Base-by-base conservation (phyloP, 1,140 invertebrate genomes). In the Aphelenchoides fujianensis region DNA sequence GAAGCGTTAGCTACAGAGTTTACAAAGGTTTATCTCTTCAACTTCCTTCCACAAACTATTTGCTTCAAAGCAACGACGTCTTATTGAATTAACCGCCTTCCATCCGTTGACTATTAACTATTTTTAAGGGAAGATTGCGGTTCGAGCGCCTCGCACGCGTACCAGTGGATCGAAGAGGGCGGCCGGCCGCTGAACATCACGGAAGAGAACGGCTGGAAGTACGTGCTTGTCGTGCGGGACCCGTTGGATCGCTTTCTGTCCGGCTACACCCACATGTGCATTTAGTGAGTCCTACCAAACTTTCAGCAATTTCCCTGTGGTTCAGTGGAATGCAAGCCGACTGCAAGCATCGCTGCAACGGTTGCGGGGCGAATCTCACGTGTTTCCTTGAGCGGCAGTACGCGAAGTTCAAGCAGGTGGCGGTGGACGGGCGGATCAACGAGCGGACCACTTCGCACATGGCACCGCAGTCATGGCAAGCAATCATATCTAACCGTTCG, bases 191-290 rank as follows among this genome's bases (percentile, higher is more conserved):
- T 27, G 5, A 59, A 59, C 5, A 7, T 5, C 55, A 7, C 55
- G 34, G 23, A 16, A 27, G 55, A 59, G 34, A 59, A 59, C 55
- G 5, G 5, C 7, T 59, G 55, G 55, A 32, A 59, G 19, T 59
- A 59, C 55, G 55, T 5, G 5, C 55, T 19, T 23, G 55, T 59
- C 23, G 19, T 59, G 28, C 55, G 55, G 12, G 55, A 59, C 34
- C 55, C 55, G 34, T 16, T 59, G 12, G 55, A 59, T 7, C 5
- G 55, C 5, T 59, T 59, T 19, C 7, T 59, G 5, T 59, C 55
- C 19, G 55, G 55, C 23, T 59, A 7, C 55, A 59, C 55, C 28
- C 55, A 59, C 34, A 5, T 59, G 28, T 59, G 55, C 34, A 7
- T 59, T 16, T 19, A 7, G 55, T 59, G 55, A 59, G 55, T 59